Evolutionary conservation across 2,797 vertebrate species (phyloP), one percentile per base, ranked within the genome.

Genomic region (Phataginus tricuspis): DNA sequence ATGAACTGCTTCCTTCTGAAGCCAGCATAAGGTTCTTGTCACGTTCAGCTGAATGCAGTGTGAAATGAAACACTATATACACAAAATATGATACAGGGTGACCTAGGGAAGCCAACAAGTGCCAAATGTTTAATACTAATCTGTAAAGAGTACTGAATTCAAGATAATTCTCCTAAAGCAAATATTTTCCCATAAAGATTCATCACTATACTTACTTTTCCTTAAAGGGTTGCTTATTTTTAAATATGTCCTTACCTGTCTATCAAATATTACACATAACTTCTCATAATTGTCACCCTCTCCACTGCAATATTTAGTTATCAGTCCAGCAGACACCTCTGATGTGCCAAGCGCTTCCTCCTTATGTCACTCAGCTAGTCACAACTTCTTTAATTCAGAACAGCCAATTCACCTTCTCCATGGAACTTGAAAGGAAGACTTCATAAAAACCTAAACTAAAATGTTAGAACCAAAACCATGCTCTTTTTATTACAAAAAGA

Each of bases 361-460:
- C 68, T 91, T n/a, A 86, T 91, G 45, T 93, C 49, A 78, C 3
- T 69, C 18, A 86, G 74, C 25, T 78, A 82, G 27, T 78, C 49
- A 64, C 4, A 86, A 86, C 3, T 51, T 83, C 51, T 77, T 82
- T 72, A 85, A 93, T 61, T 94, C 86, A 96, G 75, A 93, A 1
- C 84, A 53, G 21, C 66, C 61, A 57, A 69, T 64, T 79, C 39
- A 66, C 77, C 80, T 94, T 77, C 29, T 74, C 7, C 25, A 77
- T 9, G 31, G 8, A 82, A 74, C 27, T 42, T 57, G 23, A 86
- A 90, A 94, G 29, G 39, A 27, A 90, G 39, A 77, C 31, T 80
- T 94, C 59, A 94, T 63, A 66, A 95, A 92, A 78, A 79, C 42
- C 66, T 66, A 71, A 88, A 29, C 9, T 51, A 86, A 92, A 85